These are phyloP conservation scores for Oophaga pumilio DNA, from an alignment of 2,113 vertebrate species.

Conservation along the genomic window DNA sequence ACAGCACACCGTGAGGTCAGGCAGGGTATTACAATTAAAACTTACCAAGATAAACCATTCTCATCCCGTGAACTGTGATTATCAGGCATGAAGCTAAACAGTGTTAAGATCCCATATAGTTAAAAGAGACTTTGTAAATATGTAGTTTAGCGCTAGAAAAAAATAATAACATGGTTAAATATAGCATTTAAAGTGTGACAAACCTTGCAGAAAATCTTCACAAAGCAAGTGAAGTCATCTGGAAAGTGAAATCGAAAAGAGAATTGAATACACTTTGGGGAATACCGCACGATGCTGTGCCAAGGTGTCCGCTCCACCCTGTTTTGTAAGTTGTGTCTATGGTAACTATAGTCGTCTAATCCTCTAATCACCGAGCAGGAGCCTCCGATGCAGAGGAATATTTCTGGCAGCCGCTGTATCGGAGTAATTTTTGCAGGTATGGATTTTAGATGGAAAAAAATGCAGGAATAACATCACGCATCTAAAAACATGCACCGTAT, in stretches of 20 bases:
- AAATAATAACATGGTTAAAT: background rate
- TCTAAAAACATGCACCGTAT: background rate
- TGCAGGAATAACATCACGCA: background rate
- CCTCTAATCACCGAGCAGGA: background rate
- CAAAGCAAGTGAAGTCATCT: background rate
- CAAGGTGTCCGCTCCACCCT: constrained; percentile 36
- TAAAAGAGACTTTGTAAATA: background rate
- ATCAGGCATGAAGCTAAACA: background rate
- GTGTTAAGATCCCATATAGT: background rate
- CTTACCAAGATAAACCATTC: background rate
- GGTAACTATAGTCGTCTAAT: constrained; percentile 16
- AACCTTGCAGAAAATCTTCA: background rate
- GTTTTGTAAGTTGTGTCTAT: constrained; percentile 12
- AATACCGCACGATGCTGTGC: constrained; percentile 13
- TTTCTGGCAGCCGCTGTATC: background rate
- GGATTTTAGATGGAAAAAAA: background rate
- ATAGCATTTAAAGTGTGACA: background rate
- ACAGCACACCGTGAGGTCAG: background rate
- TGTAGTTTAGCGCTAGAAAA: background rate
- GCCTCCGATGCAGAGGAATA: constrained; percentile 1
- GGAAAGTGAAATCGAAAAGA: constrained; percentile 10
- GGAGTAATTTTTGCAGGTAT: constrained; percentile 1
- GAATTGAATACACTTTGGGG: background rate
- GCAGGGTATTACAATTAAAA: background rate
- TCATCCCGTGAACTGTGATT: background rate